Conservation (phyloP, 1,140 invertebrate genomes). For the Leptopilina clavipes region DNA sequence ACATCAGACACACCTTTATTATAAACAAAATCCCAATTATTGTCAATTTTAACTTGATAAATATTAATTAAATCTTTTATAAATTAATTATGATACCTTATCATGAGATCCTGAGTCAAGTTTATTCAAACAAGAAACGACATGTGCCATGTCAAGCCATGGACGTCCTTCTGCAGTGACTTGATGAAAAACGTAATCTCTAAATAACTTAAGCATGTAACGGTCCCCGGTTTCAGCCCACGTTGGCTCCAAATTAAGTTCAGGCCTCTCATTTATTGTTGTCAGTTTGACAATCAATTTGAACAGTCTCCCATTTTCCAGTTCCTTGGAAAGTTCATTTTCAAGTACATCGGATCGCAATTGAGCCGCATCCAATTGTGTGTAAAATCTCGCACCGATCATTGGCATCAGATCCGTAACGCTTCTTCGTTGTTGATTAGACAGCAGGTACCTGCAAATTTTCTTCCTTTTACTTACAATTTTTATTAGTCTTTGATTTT, state of each 20-base stretch:
- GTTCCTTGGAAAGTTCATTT: constrained; percentile 92
- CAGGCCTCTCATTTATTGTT: constrained; percentile 94
- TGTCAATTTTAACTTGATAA: background rate
- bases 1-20: constrained; percentile 92
- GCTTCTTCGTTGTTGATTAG: constrained; percentile 82
- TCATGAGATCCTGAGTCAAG: constrained; percentile 91
- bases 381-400: constrained; percentile 98
- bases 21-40: no score
- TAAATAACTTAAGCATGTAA: constrained; percentile 98
- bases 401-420: constrained; percentile 99
- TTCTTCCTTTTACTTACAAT: no score
- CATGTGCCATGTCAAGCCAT: constrained; percentile 96
- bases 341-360: constrained; percentile 91
- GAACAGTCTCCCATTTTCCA: constrained; percentile 95
- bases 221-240: constrained; percentile 98
- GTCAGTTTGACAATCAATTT: constrained; percentile 93
- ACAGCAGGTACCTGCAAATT: constrained; percentile 83
- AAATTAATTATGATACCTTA: no score
- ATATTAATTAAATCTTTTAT: constrained; percentile 52
- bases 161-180: constrained; percentile 93
- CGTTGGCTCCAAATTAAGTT: constrained; percentile 93
- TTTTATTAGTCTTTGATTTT: no score
- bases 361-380: constrained; percentile 93
- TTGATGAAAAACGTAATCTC: constrained; percentile 97
- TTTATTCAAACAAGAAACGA: constrained; percentile 95